Evolutionary conservation across 1,140 invertebrate species (phyloP).

Genomic region (Temnothorax nylanderi): DNA sequence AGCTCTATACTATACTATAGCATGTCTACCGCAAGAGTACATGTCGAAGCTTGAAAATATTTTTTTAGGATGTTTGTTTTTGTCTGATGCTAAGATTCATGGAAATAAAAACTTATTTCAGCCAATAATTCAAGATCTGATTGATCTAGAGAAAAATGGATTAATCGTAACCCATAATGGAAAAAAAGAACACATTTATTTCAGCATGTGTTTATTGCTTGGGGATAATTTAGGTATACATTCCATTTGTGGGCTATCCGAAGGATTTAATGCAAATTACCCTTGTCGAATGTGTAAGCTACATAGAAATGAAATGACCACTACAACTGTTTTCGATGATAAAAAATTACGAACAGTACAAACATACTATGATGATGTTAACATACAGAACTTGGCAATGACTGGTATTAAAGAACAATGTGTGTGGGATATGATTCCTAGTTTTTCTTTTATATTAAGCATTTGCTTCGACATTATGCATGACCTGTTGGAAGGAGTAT

Average conservation of each 20-base stretch:
- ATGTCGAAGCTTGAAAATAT: slow-evolving; percentile 31
- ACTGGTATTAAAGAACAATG: slow-evolving; percentile 18
- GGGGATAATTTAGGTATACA: slow-evolving; percentile 45
- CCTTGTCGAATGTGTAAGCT: slow-evolving; percentile 27
- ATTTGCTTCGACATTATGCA: slow-evolving; percentile 19
- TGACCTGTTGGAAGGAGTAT: not conserved
- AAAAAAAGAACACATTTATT: slow-evolving; percentile 21
- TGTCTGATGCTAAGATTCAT: slow-evolving; percentile 4
- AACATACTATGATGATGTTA: not conserved
- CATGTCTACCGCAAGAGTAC: not conserved
- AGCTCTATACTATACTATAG: slow-evolving; percentile 3
- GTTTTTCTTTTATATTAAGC: slow-evolving; percentile 9
- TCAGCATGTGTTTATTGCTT: slow-evolving; percentile 4
- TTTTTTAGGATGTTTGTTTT: slow-evolving; percentile 3
- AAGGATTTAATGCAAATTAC: slow-evolving; percentile 27
- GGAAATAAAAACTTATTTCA: slow-evolving; percentile 7
- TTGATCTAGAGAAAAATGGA: not conserved
- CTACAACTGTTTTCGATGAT: not conserved
- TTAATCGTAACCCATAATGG: not conserved
- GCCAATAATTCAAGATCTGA: slow-evolving; percentile 10
- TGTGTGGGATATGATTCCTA: not conserved
- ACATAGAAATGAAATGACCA: not conserved
- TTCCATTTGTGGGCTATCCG: slow-evolving; percentile 30
- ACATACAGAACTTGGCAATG: not conserved
- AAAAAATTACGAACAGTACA: slow-evolving; percentile 11